These are phyloP conservation scores for Drosophila fungiperda DNA, from an alignment of 2,888 invertebrate genomes.

Conservation along the genomic window DNA sequence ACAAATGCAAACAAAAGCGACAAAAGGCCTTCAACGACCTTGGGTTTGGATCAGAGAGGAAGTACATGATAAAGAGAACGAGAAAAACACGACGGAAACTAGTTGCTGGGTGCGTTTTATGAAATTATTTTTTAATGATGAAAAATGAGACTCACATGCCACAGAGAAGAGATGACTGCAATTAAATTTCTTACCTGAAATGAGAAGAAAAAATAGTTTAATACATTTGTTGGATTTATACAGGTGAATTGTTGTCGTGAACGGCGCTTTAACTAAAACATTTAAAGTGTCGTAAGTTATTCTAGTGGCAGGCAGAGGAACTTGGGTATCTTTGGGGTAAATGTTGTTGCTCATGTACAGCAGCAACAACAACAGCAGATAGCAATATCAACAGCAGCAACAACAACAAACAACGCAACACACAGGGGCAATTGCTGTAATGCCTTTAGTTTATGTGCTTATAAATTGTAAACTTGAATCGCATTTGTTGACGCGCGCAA, in stretches of 20 bases:
- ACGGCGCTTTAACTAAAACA: conserved; percentile 30
- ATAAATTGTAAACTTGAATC: conserved; percentile 50
- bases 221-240: conserved; percentile 7
- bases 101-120: conserved; percentile 31
- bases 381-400: conserved; percentile 4
- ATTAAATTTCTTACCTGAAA: conserved; percentile 54
- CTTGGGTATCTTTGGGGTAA: conserved; percentile 21
- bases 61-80: conserved; percentile 21
- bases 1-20: conserved; percentile 39
- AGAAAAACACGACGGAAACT: conserved; percentile 34
- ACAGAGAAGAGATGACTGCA: conserved; percentile 1
- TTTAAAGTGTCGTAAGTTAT: conserved; percentile 36
- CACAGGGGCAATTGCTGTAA: conserved; percentile 54
- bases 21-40: conserved; percentile 63
- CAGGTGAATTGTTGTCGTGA: conserved; percentile 20
- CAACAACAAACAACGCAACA: conserved; percentile 11
- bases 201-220: conserved; percentile 19
- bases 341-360: conserved; percentile 28
- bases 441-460: conserved; percentile 49
- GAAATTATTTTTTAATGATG: conserved; percentile 11
- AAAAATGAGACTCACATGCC: conserved; percentile 47
- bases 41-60: conserved; percentile 40
- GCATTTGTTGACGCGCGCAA: conserved; percentile 47
- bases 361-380: conserved; percentile 16
- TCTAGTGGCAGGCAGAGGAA: conserved; percentile 23